Base-by-base conservation (phyloP, 2,113 vertebrate species). In the Microcebus jonahi region DNA sequence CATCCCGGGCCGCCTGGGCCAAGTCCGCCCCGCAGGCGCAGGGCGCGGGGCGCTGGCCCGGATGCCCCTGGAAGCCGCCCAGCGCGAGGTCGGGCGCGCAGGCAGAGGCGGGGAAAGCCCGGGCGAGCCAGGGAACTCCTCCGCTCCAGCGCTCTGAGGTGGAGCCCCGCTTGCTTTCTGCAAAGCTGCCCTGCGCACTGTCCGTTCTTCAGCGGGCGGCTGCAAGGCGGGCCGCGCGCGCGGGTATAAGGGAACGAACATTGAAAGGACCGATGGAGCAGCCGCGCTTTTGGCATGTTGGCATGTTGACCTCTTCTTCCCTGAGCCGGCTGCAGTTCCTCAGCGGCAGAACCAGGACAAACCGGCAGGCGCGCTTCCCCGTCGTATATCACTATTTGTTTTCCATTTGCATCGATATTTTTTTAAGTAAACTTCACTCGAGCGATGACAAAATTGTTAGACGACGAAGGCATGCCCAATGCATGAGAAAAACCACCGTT, bases 251-350 rank as follows among this genome's bases (percentile, higher is more conserved):
- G 3, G 21, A 8, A 5, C 0, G 0, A 17, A 45, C 21, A 3
- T 6, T 13, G 3, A 17, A 53, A 29, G n/a, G 29, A 3, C 1
- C 18, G 20, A 4, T 2, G n/a, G 20, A 1, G 31, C 18, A 31
- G 39, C 36, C 1, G 4, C 4, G 21, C 15, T 0, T 18, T 8
- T 5, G 12, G 36, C 39, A 42, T 42, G 39, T 5, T 42, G 42
- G 42, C 42, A 42, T 42, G 7, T 0, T 15, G 15, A 6, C 2
- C 0, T 3, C 4, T 21, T 31, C 23, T 21, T 31, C 23, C 2
- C 2, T 0, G 25, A 25, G 42, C 27, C 10, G 10, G 45, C 1
- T 6, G 3, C 21, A 7, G 45, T 6, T 21, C 1, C 6, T 6
- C 5, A 6, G 2, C 36, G 1, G 34, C 15, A 1, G 6, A 17